phyloP scores from a whole-genome alignment of 2,888 invertebrate species.

The Hecatera dysodea region DNA sequence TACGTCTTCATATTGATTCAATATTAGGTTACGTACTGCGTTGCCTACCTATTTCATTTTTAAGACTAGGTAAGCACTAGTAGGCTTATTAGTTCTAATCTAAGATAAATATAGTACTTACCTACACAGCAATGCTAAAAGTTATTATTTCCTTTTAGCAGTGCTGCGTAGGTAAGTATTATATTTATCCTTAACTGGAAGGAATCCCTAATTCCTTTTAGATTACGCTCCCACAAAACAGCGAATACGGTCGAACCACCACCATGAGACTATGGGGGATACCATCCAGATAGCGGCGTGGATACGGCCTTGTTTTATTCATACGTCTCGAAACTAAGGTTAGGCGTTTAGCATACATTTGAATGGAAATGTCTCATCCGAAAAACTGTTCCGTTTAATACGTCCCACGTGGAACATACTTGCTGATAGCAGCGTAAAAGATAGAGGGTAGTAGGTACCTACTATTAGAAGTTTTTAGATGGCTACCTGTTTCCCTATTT shows the following conservation, averaged over 20 bases:
- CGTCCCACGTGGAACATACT: conserved; percentile 47
- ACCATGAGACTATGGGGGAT: conserved; percentile 36
- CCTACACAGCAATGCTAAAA: no score
- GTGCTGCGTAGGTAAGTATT: no score
- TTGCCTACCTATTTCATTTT: no score
- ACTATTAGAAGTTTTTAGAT: conserved; percentile 9
- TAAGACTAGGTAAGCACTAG: no score
- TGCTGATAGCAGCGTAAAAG: conserved; percentile 47
- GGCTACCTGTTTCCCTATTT: no score
- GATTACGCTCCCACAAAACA: conserved; percentile 15
- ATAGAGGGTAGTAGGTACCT: not conserved
- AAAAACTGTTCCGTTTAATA: conserved; percentile 61
- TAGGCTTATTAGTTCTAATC: no score
- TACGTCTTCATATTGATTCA: no score
- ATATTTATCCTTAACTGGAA: not conserved
- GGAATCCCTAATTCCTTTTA: conserved; percentile 7
- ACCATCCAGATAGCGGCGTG: conserved; percentile 51
- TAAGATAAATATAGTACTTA: no score
- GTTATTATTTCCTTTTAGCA: no score
- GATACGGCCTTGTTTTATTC: conserved; percentile 66
- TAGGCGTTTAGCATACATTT: conserved; percentile 69
- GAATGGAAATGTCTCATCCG: conserved; percentile 66
- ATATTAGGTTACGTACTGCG: no score
- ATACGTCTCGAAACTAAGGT: conserved; percentile 60
- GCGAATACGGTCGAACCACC: conserved; percentile 40